Evolutionary conservation across 2,113 vertebrate genomes (phyloP).

Genomic region (Balaeniceps rex): DNA sequence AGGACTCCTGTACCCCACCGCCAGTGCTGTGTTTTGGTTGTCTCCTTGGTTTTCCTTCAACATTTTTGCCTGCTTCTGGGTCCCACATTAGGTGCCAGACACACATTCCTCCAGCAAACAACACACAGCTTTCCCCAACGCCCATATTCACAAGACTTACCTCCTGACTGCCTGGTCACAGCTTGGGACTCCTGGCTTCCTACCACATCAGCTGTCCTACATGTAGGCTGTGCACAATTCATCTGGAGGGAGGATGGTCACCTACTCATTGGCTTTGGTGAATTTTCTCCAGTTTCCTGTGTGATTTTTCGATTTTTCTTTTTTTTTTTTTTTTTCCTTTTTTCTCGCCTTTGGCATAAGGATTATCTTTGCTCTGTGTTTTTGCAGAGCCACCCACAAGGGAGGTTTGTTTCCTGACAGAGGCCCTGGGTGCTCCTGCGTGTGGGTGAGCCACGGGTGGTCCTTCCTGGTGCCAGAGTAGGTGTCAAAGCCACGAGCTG

Average conservation of each 20-base stretch:
- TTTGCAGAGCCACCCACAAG: neutral
- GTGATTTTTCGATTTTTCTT: fast-evolving
- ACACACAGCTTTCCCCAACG: neutral
- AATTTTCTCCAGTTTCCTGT: neutral
- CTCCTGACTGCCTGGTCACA: neutral
- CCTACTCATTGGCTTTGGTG: neutral
- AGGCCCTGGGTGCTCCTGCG: neutral
- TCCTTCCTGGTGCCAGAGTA: neutral
- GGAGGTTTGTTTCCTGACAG: neutral
- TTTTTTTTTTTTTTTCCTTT: neutral
- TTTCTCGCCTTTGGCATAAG: neutral
- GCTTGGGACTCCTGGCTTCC: neutral
- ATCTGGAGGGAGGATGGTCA: neutral
- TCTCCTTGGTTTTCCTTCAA: neutral
- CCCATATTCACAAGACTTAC: neutral
- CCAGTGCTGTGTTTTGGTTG: neutral
- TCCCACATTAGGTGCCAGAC: neutral
- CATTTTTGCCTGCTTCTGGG: neutral
- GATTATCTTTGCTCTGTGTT: neutral
- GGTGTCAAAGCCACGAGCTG: neutral
- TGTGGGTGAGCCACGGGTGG: neutral
- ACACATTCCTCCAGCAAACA: neutral
- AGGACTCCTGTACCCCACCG: fast-evolving
- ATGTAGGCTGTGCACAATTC: neutral
- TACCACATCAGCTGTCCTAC: neutral